phyloP scores from a whole-genome alignment of 2,797 vertebrate species.

The Sitta carolinensis region DNA sequence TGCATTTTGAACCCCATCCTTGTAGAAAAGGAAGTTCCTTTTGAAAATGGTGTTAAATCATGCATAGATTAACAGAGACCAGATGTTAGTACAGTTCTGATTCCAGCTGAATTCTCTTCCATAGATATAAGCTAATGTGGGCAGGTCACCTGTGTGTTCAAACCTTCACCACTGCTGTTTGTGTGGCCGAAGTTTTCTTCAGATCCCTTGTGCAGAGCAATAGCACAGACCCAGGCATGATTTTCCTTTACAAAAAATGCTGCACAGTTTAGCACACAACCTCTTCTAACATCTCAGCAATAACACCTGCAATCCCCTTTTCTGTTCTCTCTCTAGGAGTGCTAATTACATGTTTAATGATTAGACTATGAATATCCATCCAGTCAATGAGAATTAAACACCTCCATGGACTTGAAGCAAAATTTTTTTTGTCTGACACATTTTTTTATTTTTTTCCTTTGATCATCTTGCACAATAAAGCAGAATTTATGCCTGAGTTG shows the following conservation, averaged over 20 bases:
- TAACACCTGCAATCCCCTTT: not conserved
- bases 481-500: not conserved
- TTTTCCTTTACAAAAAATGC: not conserved
- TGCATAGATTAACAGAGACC: not conserved
- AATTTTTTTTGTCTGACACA: not conserved
- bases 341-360: conserved; percentile 7
- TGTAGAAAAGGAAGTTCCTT: not conserved
- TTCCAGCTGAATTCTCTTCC: not conserved
- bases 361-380: conserved; percentile 25
- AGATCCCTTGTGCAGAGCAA: not conserved
- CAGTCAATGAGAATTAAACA: not conserved
- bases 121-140: not conserved
- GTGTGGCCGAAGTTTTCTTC: not conserved
- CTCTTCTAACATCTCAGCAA: not conserved
- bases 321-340: not conserved
- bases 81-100: not conserved
- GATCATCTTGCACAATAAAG: not conserved
- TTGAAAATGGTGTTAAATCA: not conserved
- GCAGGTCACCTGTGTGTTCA: not conserved
- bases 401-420: not conserved
- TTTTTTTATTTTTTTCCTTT: not conserved
- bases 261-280: not conserved
- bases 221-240: not conserved
- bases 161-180: not conserved
- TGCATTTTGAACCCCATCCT: not conserved